Evolutionary conservation across 2,797 vertebrate species (phyloP), one percentile per base, ranked within the genome.

Genomic region (Mormyrops attenuatus): DNA sequence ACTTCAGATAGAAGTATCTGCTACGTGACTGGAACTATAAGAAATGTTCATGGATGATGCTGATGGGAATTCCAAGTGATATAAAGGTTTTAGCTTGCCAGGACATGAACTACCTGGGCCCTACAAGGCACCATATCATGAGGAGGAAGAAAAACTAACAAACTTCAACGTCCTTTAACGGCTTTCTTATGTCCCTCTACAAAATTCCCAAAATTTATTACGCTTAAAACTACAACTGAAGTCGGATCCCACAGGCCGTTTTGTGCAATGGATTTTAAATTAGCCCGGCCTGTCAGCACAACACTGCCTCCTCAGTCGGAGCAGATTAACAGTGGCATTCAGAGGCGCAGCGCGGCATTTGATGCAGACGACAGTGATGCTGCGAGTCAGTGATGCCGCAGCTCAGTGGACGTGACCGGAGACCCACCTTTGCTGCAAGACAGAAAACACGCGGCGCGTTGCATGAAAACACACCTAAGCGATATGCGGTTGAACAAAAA

Each of bases 231-330:
- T 85, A n/a, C n/a, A 49, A n/a, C n/a, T 49, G 47, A 85, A 49
- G n/a, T 85, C 22, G n/a, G 20, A 52, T 30, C 47, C 9, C 82
- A 53, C 17, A 55, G 38, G 20, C 49, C 60, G 34, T 69, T 13
- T 15, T 90, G 52, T 82, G 22, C 52, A 38, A 50, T 88, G 87
- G 55, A 88, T 34, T 88, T 88, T 63, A 50, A 88, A 88, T 88
- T 34, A 53, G 13, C 77, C 34, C 2, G 20, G 30, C 47, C 77
- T 88, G 47, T 53, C 26, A 57, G 30, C 50, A 52, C 17, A 22
- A 38, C 77, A 26, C 30, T 82, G 34, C 55, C 7, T 80, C 57
- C 47, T 88, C 38, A 38, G 26, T 53, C 41, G 8, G 41, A 84
- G 63, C 52, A 57, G 87, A 66, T 85, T 69, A 88, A 88, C 53